Conservation (phyloP, 2,888 invertebrate species). For the Pycnomerus fuliginosus region DNA sequence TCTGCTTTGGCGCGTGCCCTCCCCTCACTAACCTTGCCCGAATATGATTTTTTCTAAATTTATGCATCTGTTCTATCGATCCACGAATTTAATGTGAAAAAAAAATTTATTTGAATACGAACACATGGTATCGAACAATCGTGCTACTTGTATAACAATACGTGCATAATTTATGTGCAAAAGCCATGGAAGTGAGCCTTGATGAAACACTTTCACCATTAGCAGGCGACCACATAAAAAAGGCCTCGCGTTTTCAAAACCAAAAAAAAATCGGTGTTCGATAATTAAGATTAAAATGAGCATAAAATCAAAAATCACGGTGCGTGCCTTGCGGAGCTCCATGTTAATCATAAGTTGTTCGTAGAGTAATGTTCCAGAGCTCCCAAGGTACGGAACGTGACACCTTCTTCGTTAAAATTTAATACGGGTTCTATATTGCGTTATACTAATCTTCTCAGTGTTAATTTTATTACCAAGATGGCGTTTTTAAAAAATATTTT, state of each 20-base stretch:
- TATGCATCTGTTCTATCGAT: slow-evolving; percentile 47
- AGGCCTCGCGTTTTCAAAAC: slow-evolving; percentile 27
- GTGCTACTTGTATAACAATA: slow-evolving; percentile 47
- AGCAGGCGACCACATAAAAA: slow-evolving; percentile 24
- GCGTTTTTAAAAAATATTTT: slow-evolving; percentile 24
- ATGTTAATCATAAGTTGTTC: slow-evolving; percentile 53
- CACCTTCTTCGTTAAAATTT: slow-evolving; percentile 46
- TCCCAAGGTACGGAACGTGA: slow-evolving; percentile 46
- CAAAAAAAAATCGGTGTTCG: slow-evolving; percentile 35
- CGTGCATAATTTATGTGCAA: slow-evolving; percentile 46
- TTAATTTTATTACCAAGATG: slow-evolving; percentile 40
- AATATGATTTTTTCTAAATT: slow-evolving; percentile 44
- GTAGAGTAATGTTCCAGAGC: slow-evolving; percentile 51
- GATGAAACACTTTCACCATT: slow-evolving; percentile 29
- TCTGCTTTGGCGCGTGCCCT: slow-evolving; percentile 44
- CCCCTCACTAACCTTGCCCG: slow-evolving; percentile 31
- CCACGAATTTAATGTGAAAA: slow-evolving; percentile 30
- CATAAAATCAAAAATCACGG: slow-evolving; percentile 53
- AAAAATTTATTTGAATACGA: slow-evolving; percentile 48
- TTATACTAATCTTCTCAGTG: slow-evolving; percentile 46
- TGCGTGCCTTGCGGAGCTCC: slow-evolving; percentile 47
- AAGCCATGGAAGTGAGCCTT: slow-evolving; percentile 41
- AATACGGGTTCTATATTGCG: slow-evolving; percentile 51
- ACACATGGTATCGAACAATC: slow-evolving; percentile 44
- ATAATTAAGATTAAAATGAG: slow-evolving; percentile 47